These are phyloP conservation scores for Tyrannus savana DNA, from an alignment of 2,113 vertebrate genomes.

Conservation along the genomic window DNA sequence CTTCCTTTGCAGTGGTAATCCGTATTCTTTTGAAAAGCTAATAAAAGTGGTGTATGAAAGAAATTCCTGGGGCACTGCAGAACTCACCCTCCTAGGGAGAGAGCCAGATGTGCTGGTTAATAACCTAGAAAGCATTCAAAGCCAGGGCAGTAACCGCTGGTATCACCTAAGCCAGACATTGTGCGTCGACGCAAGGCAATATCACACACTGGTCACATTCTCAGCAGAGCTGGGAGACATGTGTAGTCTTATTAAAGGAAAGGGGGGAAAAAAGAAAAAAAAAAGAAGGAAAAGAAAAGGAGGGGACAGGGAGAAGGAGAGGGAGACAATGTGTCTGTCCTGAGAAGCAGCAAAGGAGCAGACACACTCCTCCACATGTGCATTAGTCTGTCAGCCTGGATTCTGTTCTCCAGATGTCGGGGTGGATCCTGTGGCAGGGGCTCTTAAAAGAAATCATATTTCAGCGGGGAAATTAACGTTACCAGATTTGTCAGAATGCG, in stretches of 20 bases:
- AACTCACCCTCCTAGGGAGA: constrained; percentile 68
- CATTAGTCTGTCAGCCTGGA: constrained; percentile 49
- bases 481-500: background rate
- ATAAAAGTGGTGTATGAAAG: constrained; percentile 70
- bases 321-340: constrained; percentile 57
- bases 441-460: constrained; percentile 69
- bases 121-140: constrained; percentile 59
- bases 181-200: constrained; percentile 51
- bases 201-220: constrained; percentile 71
- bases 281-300: background rate
- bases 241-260: constrained; percentile 58
- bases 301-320: constrained; percentile 52
- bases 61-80: constrained; percentile 69
- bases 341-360: constrained; percentile 69
- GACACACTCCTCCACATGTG: constrained; percentile 73
- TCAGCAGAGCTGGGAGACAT: constrained; percentile 46
- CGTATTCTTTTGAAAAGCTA: constrained; percentile 68
- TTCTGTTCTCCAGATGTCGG: constrained; percentile 82
- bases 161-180: constrained; percentile 70
- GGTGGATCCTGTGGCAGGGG: constrained; percentile 53
- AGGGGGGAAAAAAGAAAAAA: background rate
- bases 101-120: constrained; percentile 65
- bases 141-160: constrained; percentile 67
- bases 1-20: constrained; percentile 63
- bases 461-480: constrained; percentile 56